These are phyloP conservation scores for Oryctolagus cuniculus DNA, from an alignment of 2,113 vertebrate genomes.

Conservation along the genomic window DNA sequence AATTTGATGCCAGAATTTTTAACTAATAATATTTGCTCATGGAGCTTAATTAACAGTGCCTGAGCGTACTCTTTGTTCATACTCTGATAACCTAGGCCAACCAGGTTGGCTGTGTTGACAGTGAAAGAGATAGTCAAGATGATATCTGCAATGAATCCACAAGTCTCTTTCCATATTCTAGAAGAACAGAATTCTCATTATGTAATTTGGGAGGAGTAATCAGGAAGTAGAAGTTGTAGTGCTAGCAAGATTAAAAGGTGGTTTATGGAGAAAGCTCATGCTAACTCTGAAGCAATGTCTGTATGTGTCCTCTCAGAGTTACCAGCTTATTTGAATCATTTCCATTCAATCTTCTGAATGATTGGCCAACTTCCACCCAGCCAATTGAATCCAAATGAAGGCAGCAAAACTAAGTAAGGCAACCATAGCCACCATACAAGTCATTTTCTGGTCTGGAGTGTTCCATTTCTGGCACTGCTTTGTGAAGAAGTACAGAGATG, in stretches of 20 bases:
- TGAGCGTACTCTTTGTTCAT: neutral
- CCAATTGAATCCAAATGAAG: neutral
- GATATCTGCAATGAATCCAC: neutral
- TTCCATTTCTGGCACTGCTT: neutral
- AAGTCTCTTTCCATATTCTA: neutral
- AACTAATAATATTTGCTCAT: neutral
- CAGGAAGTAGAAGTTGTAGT: neutral
- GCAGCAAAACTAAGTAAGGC: neutral
- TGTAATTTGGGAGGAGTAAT: no score
- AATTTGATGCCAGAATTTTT: constrained; percentile 15
- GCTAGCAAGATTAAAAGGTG: neutral
- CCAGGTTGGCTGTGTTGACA: neutral
- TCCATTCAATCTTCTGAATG: neutral
- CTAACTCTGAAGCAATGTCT: neutral
- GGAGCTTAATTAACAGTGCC: neutral
- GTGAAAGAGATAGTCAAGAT: neutral
- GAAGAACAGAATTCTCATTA: neutral
- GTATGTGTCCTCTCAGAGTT: neutral
- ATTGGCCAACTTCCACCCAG: neutral
- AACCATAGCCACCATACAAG: neutral
- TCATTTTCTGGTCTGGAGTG: neutral
- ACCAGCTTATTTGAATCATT: neutral
- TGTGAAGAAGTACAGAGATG: neutral
- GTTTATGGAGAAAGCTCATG: neutral
- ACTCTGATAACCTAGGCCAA: neutral